These are phyloP conservation scores for Tuberolachnus salignus DNA, from an alignment of 2,888 invertebrate genomes.

Conservation along the genomic window DNA sequence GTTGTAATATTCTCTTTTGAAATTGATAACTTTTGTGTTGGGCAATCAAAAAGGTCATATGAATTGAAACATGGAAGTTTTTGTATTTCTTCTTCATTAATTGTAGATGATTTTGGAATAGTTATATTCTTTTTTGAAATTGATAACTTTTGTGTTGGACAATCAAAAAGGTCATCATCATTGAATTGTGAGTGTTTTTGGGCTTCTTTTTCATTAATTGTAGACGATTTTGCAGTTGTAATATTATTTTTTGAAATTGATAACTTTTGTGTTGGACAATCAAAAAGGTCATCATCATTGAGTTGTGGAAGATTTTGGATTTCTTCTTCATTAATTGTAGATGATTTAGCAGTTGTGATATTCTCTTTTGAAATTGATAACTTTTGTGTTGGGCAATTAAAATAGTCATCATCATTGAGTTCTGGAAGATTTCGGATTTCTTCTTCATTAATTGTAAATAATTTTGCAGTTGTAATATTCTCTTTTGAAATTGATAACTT, in stretches of 20 bases:
- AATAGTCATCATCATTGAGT: neutral
- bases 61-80: neutral
- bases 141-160: slow-evolving; percentile 29
- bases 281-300: slow-evolving; percentile 9
- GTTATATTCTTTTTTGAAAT: neutral
- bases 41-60: neutral
- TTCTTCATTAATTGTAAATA: neutral
- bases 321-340: neutral
- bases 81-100: neutral
- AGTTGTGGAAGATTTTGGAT: neutral
- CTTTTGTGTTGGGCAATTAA: slow-evolving; percentile 19
- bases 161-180: slow-evolving; percentile 5
- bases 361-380: neutral
- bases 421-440: neutral
- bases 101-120: neutral
- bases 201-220: neutral
- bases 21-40: slow-evolving; percentile 11
- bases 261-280: slow-evolving; percentile 23
- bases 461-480: too few relatives aligned
- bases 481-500: neutral
- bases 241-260: neutral
- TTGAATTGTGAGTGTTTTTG: neutral
- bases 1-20: neutral
- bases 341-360: neutral
- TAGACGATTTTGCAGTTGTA: neutral